Conservation (phyloP, 2,797 vertebrate species). For the Sebastes jordani region DNA sequence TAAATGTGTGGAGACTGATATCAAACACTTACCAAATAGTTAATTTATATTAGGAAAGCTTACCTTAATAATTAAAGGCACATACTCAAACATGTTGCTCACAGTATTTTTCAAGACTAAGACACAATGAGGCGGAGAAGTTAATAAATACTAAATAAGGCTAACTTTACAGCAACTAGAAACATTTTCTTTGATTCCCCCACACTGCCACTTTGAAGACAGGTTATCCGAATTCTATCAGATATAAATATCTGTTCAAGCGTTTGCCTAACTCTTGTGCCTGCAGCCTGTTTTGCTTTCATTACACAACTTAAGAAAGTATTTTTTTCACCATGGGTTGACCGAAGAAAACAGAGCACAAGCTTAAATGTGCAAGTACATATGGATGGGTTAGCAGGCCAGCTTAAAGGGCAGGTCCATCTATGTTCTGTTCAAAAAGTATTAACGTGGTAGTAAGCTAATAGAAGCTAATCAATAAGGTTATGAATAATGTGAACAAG, state of each 20-base stretch:
- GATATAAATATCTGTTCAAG: background rate
- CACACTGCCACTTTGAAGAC: background rate
- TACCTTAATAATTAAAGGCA: background rate
- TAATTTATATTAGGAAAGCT: fast-evolving
- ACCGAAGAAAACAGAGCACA: too few relatives aligned
- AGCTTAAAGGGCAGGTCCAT: too few relatives aligned
- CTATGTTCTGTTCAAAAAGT: too few relatives aligned
- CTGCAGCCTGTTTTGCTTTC: too few relatives aligned
- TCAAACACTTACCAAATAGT: too few relatives aligned
- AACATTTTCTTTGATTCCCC: background rate
- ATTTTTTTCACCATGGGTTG: too few relatives aligned
- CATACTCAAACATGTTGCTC: background rate
- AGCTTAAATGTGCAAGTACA: too few relatives aligned
- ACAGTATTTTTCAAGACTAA: background rate
- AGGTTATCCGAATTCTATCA: background rate
- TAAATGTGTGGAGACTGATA: background rate
- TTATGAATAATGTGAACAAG: too few relatives aligned
- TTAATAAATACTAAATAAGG: background rate
- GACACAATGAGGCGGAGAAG: background rate
- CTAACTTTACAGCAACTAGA: background rate
- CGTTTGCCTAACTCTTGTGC: background rate
- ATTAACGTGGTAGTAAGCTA: too few relatives aligned
- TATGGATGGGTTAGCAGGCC: too few relatives aligned
- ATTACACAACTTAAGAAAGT: too few relatives aligned
- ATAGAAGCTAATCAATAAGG: too few relatives aligned